Base-by-base conservation (phyloP, 2,113 vertebrate species). In the Cettia cetti region DNA sequence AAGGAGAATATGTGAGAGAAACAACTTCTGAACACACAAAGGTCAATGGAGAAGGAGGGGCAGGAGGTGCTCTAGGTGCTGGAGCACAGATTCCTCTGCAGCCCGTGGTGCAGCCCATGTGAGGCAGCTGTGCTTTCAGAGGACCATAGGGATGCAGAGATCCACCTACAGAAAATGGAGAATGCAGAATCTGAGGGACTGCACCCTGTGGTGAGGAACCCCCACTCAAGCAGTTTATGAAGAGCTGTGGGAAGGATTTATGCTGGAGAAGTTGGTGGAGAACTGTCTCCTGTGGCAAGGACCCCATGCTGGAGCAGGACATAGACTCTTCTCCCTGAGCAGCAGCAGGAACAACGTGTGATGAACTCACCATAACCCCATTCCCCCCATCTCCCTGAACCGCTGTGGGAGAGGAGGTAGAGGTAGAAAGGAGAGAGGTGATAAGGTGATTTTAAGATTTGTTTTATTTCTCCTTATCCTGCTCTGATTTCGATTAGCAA, bases 291-390 rank as follows among this genome's bases (percentile, higher is more conserved):
- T 2, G 1, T 30, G 39, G 39, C 6, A 47, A 22, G 20, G 78
- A 53, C 11, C 6, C 7, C 9, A 26, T 0, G 0, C 20, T 39
- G 53, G 24, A 60, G 24, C 11, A 60, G 11, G 13, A 9, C 13
- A 60, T 18, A 39, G 20, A 53, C 5, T 60, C n/a, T 13, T 75
- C 7, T 53, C n/a, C 20, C 24, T 24, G 16, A 47, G 17, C 28
- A 60, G 16, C 0, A 0, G 3, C 23, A 66, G 28, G 17, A 74
- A 9, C 6, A 31, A 39, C 0, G 0, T 59, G 28, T n/a, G 17
- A n/a, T 39, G 13, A n/a, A 40, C 3, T 31, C 13, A n/a, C 9
- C 10, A 20, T 22, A 53, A n/a, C 3, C 7, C 16, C 19, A 53
- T 17, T 68, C 1, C 16, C 5, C 14, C 11, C 0, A 1, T 39